Conservation (phyloP, 2,888 invertebrate species). For the Marronus borbonicus region DNA sequence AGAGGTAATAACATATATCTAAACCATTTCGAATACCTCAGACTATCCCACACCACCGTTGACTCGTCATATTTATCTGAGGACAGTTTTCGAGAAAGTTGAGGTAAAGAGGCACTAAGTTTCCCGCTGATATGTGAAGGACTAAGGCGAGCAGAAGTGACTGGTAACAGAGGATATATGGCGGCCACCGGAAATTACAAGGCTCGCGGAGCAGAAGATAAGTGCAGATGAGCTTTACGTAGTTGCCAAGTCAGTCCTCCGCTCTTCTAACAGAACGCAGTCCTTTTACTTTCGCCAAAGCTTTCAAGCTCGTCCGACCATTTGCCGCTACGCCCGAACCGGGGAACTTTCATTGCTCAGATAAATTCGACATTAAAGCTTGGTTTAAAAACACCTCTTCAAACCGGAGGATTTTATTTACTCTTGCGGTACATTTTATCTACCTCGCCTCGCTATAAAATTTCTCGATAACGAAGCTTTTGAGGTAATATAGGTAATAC, state of each 20-base stretch:
- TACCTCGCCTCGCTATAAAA: neutral
- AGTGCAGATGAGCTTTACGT: conserved; percentile 57
- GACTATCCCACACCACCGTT: neutral
- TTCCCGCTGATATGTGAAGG: conserved; percentile 45
- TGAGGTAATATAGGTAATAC: too few species aligned
- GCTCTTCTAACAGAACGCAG: neutral
- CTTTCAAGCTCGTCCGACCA: conserved; percentile 25
- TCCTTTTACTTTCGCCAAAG: conserved; percentile 23
- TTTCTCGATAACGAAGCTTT: conserved; percentile 5
- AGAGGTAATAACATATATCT: conserved; percentile 37
- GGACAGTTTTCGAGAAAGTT: conserved; percentile 45
- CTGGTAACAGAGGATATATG: conserved; percentile 61
- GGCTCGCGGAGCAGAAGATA: conserved; percentile 58
- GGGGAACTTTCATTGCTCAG: conserved; percentile 33
- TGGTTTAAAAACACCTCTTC: conserved; percentile 30
- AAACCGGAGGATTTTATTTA: conserved; percentile 26
- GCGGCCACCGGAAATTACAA: conserved; percentile 63
- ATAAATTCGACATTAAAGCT: conserved; percentile 42
- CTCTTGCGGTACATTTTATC: conserved; percentile 1
- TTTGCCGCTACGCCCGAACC: conserved; percentile 5
- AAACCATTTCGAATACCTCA: conserved; percentile 29
- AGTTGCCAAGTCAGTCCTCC: conserved; percentile 45
- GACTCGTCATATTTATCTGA: conserved; percentile 46
- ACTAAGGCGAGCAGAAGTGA: conserved; percentile 53
- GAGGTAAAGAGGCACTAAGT: conserved; percentile 50